Evolutionary conservation across 2,797 vertebrate genomes (phyloP).

Genomic region (Arrhamphus sclerolepis): DNA sequence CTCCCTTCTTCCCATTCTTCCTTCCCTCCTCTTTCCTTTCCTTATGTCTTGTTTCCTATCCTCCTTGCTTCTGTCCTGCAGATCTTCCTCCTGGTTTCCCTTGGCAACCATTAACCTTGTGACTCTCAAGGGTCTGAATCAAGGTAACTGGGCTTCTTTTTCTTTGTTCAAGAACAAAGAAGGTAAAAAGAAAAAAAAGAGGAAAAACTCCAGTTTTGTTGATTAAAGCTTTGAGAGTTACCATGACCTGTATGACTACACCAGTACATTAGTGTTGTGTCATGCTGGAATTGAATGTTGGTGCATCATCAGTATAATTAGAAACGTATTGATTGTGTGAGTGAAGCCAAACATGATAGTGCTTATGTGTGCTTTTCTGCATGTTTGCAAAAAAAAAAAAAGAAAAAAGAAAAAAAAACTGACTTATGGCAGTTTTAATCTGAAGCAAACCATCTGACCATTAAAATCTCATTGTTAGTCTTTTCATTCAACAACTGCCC

Average conservation of each 20-base stretch:
- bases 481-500: background rate
- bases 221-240: too few species aligned
- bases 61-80: background rate
- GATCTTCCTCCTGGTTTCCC: slow-evolving; percentile 20
- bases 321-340: slow-evolving; percentile 51
- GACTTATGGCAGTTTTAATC: slow-evolving; percentile 1
- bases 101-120: slow-evolving; percentile 33
- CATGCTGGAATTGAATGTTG: slow-evolving; percentile 57
- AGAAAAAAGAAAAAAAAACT: too few species aligned
- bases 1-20: background rate
- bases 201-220: too few species aligned
- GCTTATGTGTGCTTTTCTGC: slow-evolving; percentile 4
- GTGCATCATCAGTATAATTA: slow-evolving; percentile 62
- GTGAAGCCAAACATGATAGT: slow-evolving; percentile 49
- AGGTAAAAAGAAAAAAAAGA: too few species aligned
- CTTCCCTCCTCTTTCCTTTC: background rate
- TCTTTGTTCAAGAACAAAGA: too few species aligned
- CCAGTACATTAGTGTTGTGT: slow-evolving; percentile 35
- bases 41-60: background rate
- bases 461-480: background rate
- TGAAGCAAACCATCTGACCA: background rate
- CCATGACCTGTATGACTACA: background rate
- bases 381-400: too few species aligned
- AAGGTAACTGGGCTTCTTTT: too few species aligned
- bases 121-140: too few species aligned